A percentile compares a stretch with the other conserved stretches of the same genome.
These are phyloP conservation scores for Hirundichthys speculiger DNA, from an alignment of 2,113 vertebrate genomes.

Conservation along the genomic window DNA sequence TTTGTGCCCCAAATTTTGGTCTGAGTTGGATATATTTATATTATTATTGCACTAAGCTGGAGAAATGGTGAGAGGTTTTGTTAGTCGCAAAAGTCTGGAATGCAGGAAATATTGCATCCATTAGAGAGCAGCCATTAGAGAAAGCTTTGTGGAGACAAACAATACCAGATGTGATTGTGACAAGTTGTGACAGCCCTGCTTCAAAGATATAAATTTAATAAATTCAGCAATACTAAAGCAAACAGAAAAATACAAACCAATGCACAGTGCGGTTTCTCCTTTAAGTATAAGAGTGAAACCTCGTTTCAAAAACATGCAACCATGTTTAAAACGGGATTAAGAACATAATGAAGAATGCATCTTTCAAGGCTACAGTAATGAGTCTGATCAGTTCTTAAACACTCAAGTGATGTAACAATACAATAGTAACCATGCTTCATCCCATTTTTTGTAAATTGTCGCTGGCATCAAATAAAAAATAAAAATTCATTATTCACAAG, in stretches of 20 bases:
- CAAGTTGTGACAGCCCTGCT: conserved; percentile 23
- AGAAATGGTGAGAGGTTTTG: conserved; percentile 30
- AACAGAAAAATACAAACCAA: not conserved
- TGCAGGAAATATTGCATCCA: conserved; percentile 19
- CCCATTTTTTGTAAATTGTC: too few species aligned
- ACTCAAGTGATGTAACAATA: too few species aligned
- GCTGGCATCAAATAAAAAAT: too few species aligned
- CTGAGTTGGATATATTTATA: not conserved
- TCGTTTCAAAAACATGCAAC: not conserved
- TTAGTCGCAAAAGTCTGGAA: conserved; percentile 18
- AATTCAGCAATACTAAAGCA: conserved; percentile 6
- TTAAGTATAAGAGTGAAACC: not conserved
- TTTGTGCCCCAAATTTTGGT: conserved; percentile 32
- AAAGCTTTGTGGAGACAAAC: conserved; percentile 39
- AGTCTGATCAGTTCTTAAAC: too few species aligned
- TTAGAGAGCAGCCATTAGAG: conserved; percentile 12
- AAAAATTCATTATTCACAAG: too few species aligned
- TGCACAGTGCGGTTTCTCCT: not conserved
- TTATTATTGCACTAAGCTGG: conserved; percentile 4
- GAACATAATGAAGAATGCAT: too few species aligned
- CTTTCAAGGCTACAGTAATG: too few species aligned
- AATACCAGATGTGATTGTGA: conserved; percentile 27
- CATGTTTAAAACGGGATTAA: not conserved
- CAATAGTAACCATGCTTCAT: too few species aligned
- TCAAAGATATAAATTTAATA: conserved; percentile 7